Evolutionary conservation across 2,113 vertebrate species (phyloP), one percentile per base, ranked within the genome.

Genomic region (Dissostichus mawsoni): DNA sequence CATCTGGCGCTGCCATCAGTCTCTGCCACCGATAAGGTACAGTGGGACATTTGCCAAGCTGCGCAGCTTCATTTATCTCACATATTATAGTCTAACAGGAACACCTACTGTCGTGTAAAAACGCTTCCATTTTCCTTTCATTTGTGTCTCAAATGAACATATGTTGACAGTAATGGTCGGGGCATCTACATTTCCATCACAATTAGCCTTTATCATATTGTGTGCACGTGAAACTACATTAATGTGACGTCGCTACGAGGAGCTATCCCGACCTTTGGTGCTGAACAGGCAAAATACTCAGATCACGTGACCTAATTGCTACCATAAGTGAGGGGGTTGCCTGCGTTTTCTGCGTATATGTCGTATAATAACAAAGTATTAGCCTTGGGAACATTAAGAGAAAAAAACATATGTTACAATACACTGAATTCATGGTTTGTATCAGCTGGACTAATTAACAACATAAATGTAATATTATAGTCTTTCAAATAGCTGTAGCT

Each of bases 201-300:
- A 29, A 69, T 61, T 48, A 41, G 36, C 44, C 2, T 3, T 1
- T 29, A 17, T 41, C 36, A 65, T 14, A 2, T 23, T 11, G 53
- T 11, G 53, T 47, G 78, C 89, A 29, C 61, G 58, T 63, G 51
- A 59, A 57, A 12, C 59, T n/a, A 53, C 78, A 17, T 51, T 11
- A 13, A 56, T 47, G 57, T 78, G 74, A 78, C 45, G 69, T 80
- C 74, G 58, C 3, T 68, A 55, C 2, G 1, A 73, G 93, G 92
- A 92, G 94, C 95, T 95, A 52, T 95, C 95, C 94, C 84, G 62
- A 86, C 73, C 57, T 82, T 83, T 79, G 92, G 95, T 95, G 95
- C 95, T 95, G 94, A 95, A 94, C 85, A 13, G 61, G 59, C 72
- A 51, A 65, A 80, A 73, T 14, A 53, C 82, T 20, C 0, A 25